These are phyloP conservation scores for Suricata suricatta DNA, from an alignment of 2,113 vertebrate genomes.

Conservation along the genomic window DNA sequence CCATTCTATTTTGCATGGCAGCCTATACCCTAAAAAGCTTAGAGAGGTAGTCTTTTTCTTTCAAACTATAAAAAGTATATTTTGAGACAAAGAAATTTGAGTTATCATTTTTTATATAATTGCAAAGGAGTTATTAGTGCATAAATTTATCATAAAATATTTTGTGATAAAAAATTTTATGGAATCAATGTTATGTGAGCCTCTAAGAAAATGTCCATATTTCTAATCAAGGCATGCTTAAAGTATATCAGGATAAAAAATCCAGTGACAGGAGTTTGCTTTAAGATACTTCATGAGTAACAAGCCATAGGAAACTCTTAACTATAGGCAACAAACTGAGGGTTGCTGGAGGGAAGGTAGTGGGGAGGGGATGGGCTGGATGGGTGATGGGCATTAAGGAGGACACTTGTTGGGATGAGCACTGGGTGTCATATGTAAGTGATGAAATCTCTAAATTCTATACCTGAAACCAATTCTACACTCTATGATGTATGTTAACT, in stretches of 20 bases:
- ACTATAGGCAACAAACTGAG: no score
- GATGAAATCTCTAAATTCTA: no score
- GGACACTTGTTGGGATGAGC: no score
- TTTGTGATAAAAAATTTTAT: no score
- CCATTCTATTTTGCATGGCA: conserved; percentile 65
- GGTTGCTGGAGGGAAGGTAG: no score
- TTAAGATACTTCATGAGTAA: background rate
- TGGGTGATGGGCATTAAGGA: no score
- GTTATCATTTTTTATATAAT: background rate
- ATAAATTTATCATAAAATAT: no score
- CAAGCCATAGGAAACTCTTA: no score
- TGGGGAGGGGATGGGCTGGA: no score
- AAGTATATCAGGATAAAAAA: background rate
- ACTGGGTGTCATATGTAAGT: no score
- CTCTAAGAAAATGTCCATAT: conserved; percentile 29
- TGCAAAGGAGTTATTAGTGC: background rate
- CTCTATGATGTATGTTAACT: no score
- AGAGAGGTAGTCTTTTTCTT: conserved; percentile 10
- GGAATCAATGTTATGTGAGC: background rate
- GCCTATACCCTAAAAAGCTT: conserved; percentile 59
- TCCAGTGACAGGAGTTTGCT: background rate
- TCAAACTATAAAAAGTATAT: conserved; percentile 6
- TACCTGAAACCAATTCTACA: no score
- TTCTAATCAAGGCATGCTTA: background rate
- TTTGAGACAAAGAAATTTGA: conserved; percentile 18